Conservation (phyloP, 2,797 vertebrate species). For the Galaxias olidus region DNA sequence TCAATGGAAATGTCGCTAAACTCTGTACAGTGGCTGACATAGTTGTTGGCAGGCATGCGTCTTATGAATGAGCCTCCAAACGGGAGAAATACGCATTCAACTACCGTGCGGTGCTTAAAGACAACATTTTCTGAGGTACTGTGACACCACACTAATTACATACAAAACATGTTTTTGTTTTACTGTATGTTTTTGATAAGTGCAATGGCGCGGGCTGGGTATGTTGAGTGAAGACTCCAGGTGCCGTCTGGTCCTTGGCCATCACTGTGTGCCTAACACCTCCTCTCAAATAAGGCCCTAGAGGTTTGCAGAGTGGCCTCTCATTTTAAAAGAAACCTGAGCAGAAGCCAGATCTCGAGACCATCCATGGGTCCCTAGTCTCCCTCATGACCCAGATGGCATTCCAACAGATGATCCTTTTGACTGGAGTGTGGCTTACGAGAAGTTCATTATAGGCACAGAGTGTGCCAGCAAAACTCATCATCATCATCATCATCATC, state of each 20-base stretch:
- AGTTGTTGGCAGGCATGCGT: not conserved
- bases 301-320: constrained; percentile 13
- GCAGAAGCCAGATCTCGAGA: not conserved
- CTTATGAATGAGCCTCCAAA: not conserved
- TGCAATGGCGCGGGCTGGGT: too few species aligned
- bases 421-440: constrained; percentile 39
- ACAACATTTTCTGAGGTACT: too few species aligned
- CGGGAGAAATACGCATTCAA: not conserved
- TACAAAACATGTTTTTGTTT: too few species aligned
- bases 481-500: too few species aligned
- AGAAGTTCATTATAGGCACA: constrained; percentile 53
- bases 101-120: too few species aligned
- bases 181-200: too few species aligned
- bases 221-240: too few species aligned
- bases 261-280: not conserved
- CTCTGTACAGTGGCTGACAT: constrained; percentile 20
- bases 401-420: constrained; percentile 44
- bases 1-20: constrained; percentile 31
- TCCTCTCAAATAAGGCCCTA: constrained; percentile 14
- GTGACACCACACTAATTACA: too few species aligned
- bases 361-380: constrained; percentile 24
- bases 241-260: too few species aligned
- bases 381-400: constrained; percentile 22
- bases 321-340: constrained; percentile 13
- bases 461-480: constrained; percentile 35